Percentiles rank a stretch among this genome's conserved stretches.
Evolutionary conservation across 2,113 vertebrate species (phyloP).

Genomic region (Engraulis encrasicolus): DNA sequence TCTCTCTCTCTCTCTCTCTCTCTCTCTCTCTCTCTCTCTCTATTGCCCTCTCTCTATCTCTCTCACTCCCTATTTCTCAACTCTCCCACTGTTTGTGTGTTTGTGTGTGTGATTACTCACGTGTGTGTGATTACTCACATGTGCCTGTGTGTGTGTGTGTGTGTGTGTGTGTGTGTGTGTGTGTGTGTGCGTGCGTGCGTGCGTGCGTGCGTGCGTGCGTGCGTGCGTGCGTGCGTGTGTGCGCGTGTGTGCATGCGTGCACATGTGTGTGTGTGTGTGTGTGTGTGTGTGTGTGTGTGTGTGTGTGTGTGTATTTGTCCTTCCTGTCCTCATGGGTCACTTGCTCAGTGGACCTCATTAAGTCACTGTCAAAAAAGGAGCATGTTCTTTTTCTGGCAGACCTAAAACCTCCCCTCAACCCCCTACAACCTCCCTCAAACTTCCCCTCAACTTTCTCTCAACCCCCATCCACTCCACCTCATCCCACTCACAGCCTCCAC

Average conservation of each 20-base stretch:
- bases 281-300: neutral
- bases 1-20: neutral
- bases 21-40: neutral
- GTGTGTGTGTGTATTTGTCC: neutral
- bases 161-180: neutral
- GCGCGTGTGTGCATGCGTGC: neutral
- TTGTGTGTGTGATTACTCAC: constrained; percentile 14
- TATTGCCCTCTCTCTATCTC: neutral
- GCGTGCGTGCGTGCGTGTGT: neutral
- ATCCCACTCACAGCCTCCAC: too few relatives aligned
- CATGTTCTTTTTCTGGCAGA: neutral
- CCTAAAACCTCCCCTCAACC: neutral
- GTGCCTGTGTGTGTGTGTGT: neutral
- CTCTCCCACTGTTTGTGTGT: neutral
- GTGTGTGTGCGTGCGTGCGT: neutral
- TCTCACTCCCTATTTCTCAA: too few relatives aligned
- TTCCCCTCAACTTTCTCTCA: too few relatives aligned
- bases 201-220: neutral
- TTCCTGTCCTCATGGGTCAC: neutral
- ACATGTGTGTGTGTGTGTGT: neutral
- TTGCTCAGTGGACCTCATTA: constrained; percentile 18
- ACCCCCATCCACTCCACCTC: too few relatives aligned
- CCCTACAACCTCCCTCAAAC: too few relatives aligned
- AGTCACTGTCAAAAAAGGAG: constrained; percentile 12
- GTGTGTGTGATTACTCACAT: too few relatives aligned